phyloP scores from a whole-genome alignment of 2,113 vertebrate species.

The Ceyx melanurus region DNA sequence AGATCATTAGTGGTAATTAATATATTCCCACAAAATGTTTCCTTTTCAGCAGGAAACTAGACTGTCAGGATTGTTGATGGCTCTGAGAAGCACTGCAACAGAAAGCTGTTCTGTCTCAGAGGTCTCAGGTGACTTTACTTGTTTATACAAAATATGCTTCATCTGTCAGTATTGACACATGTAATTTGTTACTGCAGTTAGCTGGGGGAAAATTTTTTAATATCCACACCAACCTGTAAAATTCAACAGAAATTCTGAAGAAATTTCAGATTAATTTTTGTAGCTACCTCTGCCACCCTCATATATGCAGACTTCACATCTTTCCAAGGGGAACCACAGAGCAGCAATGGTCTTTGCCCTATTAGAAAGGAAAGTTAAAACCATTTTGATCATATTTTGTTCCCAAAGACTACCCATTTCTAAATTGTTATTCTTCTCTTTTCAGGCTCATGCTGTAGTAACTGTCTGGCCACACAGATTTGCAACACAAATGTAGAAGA shows the following conservation, averaged over 20 bases:
- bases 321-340: neutral
- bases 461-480: neutral
- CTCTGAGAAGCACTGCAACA: neutral
- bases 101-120: neutral
- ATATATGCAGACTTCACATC: neutral
- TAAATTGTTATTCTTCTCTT: neutral
- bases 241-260: neutral
- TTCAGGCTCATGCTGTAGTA: neutral
- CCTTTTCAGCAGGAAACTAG: neutral
- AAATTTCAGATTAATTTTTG: neutral
- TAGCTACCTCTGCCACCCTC: neutral
- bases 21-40: neutral
- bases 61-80: neutral
- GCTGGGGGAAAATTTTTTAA: neutral
- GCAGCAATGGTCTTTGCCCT: neutral
- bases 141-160: neutral
- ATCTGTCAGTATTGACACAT: neutral
- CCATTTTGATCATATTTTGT: neutral
- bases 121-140: neutral
- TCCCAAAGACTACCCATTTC: neutral
- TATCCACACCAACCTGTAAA: neutral
- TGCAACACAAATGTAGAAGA: neutral
- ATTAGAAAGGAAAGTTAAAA: neutral
- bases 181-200: neutral
- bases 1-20: constrained; percentile 10